Conservation (phyloP, 2,888 invertebrate genomes). For the Lepeophtheirus nordmannii region DNA sequence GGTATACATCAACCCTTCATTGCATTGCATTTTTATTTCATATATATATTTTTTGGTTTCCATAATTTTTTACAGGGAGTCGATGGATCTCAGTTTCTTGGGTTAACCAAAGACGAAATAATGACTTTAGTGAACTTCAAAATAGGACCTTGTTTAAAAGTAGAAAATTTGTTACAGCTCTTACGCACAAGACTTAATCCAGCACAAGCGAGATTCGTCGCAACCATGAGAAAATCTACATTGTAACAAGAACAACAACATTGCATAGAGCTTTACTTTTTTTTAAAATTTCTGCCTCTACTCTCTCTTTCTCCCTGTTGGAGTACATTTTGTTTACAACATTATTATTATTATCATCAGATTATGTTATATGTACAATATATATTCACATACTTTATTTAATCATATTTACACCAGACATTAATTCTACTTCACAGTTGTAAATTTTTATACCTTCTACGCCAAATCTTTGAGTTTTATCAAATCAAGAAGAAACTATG, state of each 20-base stretch:
- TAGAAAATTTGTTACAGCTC: slow-evolving; percentile 78
- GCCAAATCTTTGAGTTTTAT: no score
- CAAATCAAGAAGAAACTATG: no score
- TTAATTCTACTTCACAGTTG: no score
- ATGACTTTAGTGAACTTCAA: slow-evolving; percentile 76
- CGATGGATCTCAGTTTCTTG: slow-evolving; percentile 61
- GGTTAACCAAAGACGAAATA: slow-evolving; percentile 73
- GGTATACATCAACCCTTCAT: slow-evolving; percentile 32
- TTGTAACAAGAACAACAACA: background rate
- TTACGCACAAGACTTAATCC: slow-evolving; percentile 68
- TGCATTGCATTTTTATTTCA: background rate
- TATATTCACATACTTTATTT: background rate
- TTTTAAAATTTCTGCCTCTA: background rate
- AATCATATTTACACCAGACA: background rate
- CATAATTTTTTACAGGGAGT: slow-evolving; percentile 45
- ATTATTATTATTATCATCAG: background rate
- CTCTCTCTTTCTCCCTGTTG: no score
- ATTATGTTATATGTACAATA: slow-evolving; percentile 4
- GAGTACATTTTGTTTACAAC: background rate
- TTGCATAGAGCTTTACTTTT: background rate
- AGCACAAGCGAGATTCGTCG: slow-evolving; percentile 44
- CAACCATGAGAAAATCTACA: slow-evolving; percentile 24
- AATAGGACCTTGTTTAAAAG: slow-evolving; percentile 84
- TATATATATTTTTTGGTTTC: slow-evolving; percentile 7
- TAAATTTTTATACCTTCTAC: no score